Evolutionary conservation across 2,797 vertebrate species (phyloP).

Genomic region (Neomorphus geoffroyi): DNA sequence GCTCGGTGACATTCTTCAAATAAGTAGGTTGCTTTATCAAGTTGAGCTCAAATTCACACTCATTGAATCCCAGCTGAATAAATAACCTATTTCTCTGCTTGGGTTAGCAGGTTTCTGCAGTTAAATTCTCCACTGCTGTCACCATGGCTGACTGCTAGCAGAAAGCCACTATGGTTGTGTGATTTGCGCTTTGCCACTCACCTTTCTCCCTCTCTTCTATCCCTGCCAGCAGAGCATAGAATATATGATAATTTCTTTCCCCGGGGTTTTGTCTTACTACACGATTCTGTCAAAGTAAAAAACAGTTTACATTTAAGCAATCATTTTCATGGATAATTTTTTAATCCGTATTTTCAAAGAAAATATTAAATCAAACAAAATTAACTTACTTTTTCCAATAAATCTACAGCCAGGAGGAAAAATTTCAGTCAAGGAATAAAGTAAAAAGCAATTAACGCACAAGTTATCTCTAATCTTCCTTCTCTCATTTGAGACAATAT

Average conservation of each 20-base stretch:
- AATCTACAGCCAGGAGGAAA: slow-evolving; percentile 82
- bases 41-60: slow-evolving; percentile 11
- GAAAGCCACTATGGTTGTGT: background rate
- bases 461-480: background rate
- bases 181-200: slow-evolving; percentile 52
- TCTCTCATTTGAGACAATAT: background rate
- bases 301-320: slow-evolving; percentile 13
- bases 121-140: background rate
- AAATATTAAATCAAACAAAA: background rate
- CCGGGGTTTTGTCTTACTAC: slow-evolving; percentile 96
- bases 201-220: slow-evolving; percentile 86
- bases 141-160: background rate
- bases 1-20: background rate
- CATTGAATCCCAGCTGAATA: background rate
- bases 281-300: slow-evolving; percentile 85
- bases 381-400: slow-evolving; percentile 91
- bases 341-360: background rate
- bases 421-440: slow-evolving; percentile 82
- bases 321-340: background rate
- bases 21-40: background rate
- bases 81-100: background rate
- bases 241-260: slow-evolving; percentile 98
- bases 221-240: slow-evolving; percentile 94
- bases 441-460: slow-evolving; percentile 4
- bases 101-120: background rate